Conservation (phyloP, 64 coral and sea anemone genomes). For the Montipora sp. region DNA sequence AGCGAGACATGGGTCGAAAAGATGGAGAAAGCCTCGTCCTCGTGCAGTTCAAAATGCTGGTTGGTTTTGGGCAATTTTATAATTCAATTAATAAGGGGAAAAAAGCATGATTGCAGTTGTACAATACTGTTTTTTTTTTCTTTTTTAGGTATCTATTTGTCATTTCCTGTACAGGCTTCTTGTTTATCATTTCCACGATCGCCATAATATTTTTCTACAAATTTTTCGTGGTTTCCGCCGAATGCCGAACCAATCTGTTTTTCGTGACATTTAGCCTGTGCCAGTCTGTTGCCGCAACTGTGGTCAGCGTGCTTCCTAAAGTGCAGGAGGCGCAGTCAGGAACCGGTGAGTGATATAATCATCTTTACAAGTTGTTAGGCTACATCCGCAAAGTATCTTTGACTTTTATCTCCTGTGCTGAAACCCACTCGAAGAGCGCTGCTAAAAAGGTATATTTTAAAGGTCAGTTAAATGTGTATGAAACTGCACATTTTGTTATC, state of each 20-base stretch:
- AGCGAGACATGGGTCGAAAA: slow-evolving; percentile 58
- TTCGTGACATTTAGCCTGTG: slow-evolving; percentile 74
- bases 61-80: neutral
- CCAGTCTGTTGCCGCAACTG: slow-evolving; percentile 53
- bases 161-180: slow-evolving; percentile 28
- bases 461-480: too few relatives aligned
- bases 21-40: slow-evolving; percentile 19
- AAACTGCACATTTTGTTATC: too few relatives aligned
- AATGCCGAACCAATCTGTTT: slow-evolving; percentile 68
- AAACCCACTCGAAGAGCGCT: too few relatives aligned
- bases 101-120: neutral
- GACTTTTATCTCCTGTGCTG: too few relatives aligned
- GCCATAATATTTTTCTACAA: slow-evolving; percentile 62
- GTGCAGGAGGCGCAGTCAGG: slow-evolving; percentile 73
- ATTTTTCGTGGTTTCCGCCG: slow-evolving; percentile 34
- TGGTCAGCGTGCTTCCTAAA: slow-evolving; percentile 69
- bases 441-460: too few relatives aligned
- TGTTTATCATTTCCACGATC: slow-evolving; percentile 51
- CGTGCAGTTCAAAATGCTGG: slow-evolving; percentile 28
- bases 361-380: too few relatives aligned
- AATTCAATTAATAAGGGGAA: neutral
- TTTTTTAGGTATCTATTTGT: slow-evolving; percentile 58
- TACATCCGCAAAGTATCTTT: too few relatives aligned
- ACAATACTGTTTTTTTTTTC: neutral
- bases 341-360: slow-evolving; percentile 54